Evolutionary conservation across 2,113 vertebrate genomes (phyloP), one percentile per base, ranked within the genome.

Genomic region (Larimichthys polyactis): DNA sequence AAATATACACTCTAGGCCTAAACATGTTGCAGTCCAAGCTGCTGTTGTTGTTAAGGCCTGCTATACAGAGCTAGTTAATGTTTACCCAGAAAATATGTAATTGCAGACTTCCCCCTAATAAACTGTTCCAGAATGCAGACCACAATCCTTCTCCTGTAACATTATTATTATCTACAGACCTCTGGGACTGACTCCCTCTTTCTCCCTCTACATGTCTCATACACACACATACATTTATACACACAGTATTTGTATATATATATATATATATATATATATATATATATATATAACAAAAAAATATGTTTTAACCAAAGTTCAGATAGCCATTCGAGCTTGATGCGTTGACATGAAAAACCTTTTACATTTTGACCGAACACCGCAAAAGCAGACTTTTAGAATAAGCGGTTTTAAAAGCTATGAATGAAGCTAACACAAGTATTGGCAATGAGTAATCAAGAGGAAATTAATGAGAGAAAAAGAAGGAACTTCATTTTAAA

Each of bases 51-150:
- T 79, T 54, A 65, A 94, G 93, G 93, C 94, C 94, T 90, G 89
- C 71, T 62, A 92, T 95, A 93, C 92, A 89, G 90, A 92, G 94
- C 94, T 92, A 95, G 96, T 97, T 97, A 96, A 96, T 96, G 95
- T 97, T 97, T 97, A 96, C 96, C 95, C 95, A 96, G 95, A 96
- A 90, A 96, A 95, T 96, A 95, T 96, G 96, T 96, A 96, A 96
- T 96, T 96, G 95, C 73, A 76, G 95, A 96, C 96, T 96, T 97
- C 96, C 96, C 95, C 94, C 93, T 95, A 96, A 94, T 96, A 96
- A 97, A 96, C 94, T 88, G 91, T 94, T 95, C 94, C 96, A 95
- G 95, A 94, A 94, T 63, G 27, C 78, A 91, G 93, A 94, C 95
- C 95, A 94, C 95, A 95, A 90, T 95, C 90, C 87, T 90, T 79